Evolutionary conservation across 1,140 invertebrate genomes (phyloP).

Genomic region (Patella vulgata): DNA sequence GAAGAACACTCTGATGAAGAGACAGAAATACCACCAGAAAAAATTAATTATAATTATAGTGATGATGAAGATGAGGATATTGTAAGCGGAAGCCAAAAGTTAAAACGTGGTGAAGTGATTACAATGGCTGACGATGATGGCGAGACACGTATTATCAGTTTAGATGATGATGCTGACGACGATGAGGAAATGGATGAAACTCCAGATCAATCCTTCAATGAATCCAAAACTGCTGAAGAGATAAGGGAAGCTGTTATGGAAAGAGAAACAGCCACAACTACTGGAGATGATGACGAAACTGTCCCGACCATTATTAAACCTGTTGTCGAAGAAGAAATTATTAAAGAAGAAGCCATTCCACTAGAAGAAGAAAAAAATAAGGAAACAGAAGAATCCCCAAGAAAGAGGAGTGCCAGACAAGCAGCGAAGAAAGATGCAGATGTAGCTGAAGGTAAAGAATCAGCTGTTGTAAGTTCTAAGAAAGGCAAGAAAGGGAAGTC

Average conservation of each 20-base stretch:
- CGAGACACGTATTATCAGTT: constrained; percentile 33
- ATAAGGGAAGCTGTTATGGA: background rate
- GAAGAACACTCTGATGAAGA: background rate
- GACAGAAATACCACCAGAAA: constrained; percentile 16
- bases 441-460: too few relatives aligned
- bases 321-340: background rate
- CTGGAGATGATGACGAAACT: constrained; percentile 1
- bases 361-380: too few relatives aligned
- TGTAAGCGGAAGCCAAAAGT: too few relatives aligned
- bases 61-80: constrained; percentile 11
- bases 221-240: background rate
- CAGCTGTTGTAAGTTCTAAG: too few relatives aligned
- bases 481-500: too few relatives aligned
- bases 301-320: background rate
- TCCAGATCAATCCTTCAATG: background rate
- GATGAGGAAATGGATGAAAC: constrained; percentile 17
- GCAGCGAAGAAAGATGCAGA: too few relatives aligned
- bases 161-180: constrained; percentile 33
- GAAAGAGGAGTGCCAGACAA: too few relatives aligned
- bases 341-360: background rate
- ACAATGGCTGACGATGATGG: constrained; percentile 7
- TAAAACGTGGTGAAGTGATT: too few relatives aligned
- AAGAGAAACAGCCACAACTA: background rate
- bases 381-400: too few relatives aligned
- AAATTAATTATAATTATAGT: background rate